Conservation (phyloP, 2,797 vertebrate species). For the Eremophila alpestris region DNA sequence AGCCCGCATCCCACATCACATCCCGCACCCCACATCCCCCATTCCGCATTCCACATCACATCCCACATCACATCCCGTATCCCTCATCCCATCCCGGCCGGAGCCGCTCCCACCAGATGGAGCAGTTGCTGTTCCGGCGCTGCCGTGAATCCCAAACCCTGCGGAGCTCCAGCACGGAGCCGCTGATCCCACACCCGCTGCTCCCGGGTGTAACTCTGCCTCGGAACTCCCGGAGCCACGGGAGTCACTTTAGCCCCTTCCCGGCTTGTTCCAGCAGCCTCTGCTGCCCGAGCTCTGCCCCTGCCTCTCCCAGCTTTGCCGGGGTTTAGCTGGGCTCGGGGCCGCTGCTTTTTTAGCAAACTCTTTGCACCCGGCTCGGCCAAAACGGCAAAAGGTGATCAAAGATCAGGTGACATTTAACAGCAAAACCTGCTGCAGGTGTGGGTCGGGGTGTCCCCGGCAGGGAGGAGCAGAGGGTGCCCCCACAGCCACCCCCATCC, state of each 20-base stretch:
- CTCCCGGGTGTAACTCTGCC: not conserved
- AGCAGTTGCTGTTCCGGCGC: constrained; percentile 71
- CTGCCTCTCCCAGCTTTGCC: not conserved
- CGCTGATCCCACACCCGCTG: accelerated
- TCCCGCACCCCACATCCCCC: not conserved
- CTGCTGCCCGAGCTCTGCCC: accelerated
- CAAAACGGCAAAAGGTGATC: not conserved
- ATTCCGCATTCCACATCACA: not conserved
- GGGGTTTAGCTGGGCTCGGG: not conserved
- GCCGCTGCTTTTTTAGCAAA: not conserved
- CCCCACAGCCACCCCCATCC: accelerated
- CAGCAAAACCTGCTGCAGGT: accelerated
- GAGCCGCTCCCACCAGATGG: constrained; percentile 74
- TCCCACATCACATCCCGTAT: not conserved
- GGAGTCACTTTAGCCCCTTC: accelerated
- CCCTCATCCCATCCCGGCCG: not conserved
- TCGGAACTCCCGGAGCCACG: accelerated
- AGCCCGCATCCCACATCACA: accelerated
- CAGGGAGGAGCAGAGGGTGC: not conserved
- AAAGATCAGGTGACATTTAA: accelerated
- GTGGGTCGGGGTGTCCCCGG: accelerated
- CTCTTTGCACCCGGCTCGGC: not conserved
- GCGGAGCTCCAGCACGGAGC: not conserved
- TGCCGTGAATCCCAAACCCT: not conserved
- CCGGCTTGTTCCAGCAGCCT: accelerated